Conservation (phyloP, 2,113 vertebrate species). For the Murina feae region DNA sequence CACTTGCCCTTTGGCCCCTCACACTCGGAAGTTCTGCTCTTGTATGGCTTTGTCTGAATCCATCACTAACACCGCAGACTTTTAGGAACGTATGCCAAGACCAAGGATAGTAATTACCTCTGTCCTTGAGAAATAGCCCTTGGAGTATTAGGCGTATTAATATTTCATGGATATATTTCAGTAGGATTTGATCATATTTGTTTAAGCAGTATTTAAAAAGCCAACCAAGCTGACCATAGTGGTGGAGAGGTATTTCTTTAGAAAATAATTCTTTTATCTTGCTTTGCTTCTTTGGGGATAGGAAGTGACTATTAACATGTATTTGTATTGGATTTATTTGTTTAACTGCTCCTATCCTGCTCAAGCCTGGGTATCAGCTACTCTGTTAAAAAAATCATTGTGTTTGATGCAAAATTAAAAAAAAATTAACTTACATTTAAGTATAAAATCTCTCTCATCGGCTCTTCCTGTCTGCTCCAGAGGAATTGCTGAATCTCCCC, state of each 20-base stretch:
- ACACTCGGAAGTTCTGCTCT: neutral
- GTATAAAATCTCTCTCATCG: neutral
- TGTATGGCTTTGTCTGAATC: neutral
- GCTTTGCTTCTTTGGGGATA: neutral
- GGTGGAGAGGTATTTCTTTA: conserved; percentile 8
- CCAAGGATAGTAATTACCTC: conserved; percentile 16
- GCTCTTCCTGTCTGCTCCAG: neutral
- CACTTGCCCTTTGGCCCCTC: neutral
- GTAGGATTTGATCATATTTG: conserved; percentile 46
- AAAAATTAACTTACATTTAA: neutral
- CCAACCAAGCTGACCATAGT: neutral
- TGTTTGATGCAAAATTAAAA: neutral
- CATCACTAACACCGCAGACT: neutral
- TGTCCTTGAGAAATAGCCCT: conserved; percentile 53
- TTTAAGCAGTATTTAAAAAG: conserved; percentile 25
- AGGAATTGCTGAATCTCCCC: neutral
- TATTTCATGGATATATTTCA: conserved; percentile 57
- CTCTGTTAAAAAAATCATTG: neutral
- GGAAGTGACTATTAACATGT: neutral
- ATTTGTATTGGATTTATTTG: neutral
- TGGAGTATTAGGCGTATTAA: conserved; percentile 28
- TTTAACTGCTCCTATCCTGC: neutral
- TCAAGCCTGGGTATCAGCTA: neutral
- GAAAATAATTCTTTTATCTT: neutral
- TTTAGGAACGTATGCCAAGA: neutral